Conservation (phyloP, 2,797 vertebrate genomes). For the Bucorvus abyssinicus region DNA sequence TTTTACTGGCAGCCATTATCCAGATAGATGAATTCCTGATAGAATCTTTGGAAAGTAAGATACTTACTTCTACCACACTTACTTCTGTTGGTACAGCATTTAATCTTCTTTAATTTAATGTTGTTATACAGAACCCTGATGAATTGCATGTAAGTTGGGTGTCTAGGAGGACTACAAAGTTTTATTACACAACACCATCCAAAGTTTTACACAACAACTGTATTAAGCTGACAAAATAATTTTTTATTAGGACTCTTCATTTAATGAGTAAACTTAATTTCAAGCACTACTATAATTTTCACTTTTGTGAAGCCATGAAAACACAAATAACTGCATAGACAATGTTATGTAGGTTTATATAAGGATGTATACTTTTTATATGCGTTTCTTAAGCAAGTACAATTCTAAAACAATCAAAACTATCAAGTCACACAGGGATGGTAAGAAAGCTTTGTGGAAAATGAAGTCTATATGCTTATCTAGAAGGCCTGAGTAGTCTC, state of each 20-base stretch:
- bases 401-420: background rate
- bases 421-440: background rate
- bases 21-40: background rate
- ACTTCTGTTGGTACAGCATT: background rate
- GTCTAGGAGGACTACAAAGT: background rate
- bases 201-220: background rate
- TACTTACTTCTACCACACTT: background rate
- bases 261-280: background rate
- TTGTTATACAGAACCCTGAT: background rate
- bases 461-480: background rate
- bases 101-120: background rate
- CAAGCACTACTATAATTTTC: background rate
- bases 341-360: background rate
- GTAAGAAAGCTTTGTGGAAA: background rate
- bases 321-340: background rate
- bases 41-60: background rate
- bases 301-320: background rate
- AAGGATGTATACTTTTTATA: background rate
- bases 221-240: background rate
- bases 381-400: background rate
- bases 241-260: background rate
- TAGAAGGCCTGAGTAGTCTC: background rate
- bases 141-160: background rate
- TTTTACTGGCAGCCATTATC: background rate
- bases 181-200: background rate